Conservation (phyloP, 2,888 invertebrate species). For the Hylaea fasciaria region DNA sequence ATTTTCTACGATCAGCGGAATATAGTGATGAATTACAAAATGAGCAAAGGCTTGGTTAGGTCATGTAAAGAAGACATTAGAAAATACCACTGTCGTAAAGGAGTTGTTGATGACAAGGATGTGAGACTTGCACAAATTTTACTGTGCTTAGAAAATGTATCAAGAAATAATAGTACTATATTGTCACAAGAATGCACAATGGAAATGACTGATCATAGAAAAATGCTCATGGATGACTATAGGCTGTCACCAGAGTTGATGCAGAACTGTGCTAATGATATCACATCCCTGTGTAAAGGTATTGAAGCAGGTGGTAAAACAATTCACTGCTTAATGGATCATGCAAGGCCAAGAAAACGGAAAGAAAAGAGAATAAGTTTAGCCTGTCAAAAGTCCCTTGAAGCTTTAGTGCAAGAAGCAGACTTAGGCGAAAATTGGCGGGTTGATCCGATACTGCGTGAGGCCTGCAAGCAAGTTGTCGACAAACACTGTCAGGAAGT, state of each 20-base stretch:
- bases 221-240: slow-evolving; percentile 96
- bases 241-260: slow-evolving; percentile 97
- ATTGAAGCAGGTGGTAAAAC: slow-evolving; percentile 94
- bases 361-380: slow-evolving; percentile 88
- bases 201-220: slow-evolving; percentile 96
- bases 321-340: slow-evolving; percentile 97
- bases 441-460: slow-evolving; percentile 95
- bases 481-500: slow-evolving; percentile 90
- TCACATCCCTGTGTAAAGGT: slow-evolving; percentile 89
- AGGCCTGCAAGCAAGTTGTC: slow-evolving; percentile 94
- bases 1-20: slow-evolving; percentile 93
- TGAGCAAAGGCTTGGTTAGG: slow-evolving; percentile 94
- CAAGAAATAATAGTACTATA: slow-evolving; percentile 89
- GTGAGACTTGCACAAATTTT: slow-evolving; percentile 95
- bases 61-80: slow-evolving; percentile 96
- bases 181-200: slow-evolving; percentile 91
- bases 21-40: slow-evolving; percentile 95
- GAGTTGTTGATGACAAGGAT: slow-evolving; percentile 92
- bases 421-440: slow-evolving; percentile 98
- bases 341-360: slow-evolving; percentile 88
- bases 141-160: slow-evolving; percentile 94
- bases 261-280: slow-evolving; percentile 93
- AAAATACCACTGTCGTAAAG: slow-evolving; percentile 92
- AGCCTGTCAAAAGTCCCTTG: slow-evolving; percentile 91
- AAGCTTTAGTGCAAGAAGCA: slow-evolving; percentile 92